Percentiles rank a stretch among this genome's conserved stretches.
phyloP scores from a whole-genome alignment of 2,113 vertebrate species.

The Fulica atra region DNA sequence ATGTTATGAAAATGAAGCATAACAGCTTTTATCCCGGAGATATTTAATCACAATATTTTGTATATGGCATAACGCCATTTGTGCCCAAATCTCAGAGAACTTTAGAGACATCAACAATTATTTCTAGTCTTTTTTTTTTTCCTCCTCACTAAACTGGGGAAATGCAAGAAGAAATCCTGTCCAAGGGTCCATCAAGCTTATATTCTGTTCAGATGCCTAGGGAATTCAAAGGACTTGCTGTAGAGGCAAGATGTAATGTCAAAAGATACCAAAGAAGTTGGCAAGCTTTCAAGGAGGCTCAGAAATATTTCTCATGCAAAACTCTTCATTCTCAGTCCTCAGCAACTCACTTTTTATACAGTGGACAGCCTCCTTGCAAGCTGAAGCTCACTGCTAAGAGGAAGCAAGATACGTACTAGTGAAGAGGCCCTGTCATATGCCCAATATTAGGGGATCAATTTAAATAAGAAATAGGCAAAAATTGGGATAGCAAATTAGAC shows the following conservation, averaged over 20 bases:
- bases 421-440: neutral
- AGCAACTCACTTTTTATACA: neutral
- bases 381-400: neutral
- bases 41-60: neutral
- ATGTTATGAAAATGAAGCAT: neutral
- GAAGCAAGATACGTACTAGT: accelerated
- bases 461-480: neutral
- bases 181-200: neutral
- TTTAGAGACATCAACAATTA: neutral
- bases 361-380: neutral
- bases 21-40: neutral
- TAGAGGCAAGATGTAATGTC: neutral
- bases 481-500: neutral
- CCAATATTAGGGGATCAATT: neutral
- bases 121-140: neutral
- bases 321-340: neutral
- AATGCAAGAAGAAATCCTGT: neutral
- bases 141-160: neutral
- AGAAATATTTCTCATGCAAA: neutral
- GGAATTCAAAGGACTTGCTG: neutral
- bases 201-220: neutral
- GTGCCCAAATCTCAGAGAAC: accelerated
- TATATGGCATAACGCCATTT: accelerated
- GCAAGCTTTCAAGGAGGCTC: neutral
- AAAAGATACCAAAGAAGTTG: neutral